A percentile compares a stretch with the other conserved stretches of the same genome.
phyloP scores from a whole-genome alignment of 1,140 invertebrate species.

The Diachasmimorpha longicaudata region DNA sequence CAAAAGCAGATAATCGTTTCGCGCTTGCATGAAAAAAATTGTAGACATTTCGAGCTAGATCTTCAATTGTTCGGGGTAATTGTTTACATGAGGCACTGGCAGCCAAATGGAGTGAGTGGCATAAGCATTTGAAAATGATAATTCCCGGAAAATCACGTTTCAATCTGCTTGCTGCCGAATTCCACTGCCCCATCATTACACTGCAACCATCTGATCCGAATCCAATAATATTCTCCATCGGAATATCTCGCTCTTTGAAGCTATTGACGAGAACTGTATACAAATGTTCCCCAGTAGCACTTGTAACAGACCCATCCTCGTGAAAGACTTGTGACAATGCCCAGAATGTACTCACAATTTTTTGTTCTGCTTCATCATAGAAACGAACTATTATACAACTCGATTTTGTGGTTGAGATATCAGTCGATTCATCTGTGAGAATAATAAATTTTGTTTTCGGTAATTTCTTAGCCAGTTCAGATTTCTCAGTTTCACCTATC shows the following conservation, averaged over 20 bases:
- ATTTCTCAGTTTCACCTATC: background rate
- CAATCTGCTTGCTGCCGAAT: constrained; percentile 41
- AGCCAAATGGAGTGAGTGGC: constrained; percentile 16
- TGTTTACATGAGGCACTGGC: constrained; percentile 24
- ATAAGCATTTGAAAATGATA: constrained; percentile 22
- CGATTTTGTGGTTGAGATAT: background rate
- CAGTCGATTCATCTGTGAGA: background rate
- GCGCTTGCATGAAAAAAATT: constrained; percentile 42
- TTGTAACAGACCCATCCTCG: background rate
- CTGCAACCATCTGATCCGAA: constrained; percentile 33
- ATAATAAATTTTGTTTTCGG: background rate
- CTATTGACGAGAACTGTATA: constrained; percentile 38
- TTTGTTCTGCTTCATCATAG: background rate
- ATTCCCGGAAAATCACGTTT: background rate
- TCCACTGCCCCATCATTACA: constrained; percentile 18
- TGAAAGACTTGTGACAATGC: constrained; percentile 3
- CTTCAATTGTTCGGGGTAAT: constrained; percentile 37
- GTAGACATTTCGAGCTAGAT: constrained; percentile 42
- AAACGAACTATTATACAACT: background rate
- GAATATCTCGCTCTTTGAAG: constrained; percentile 40
- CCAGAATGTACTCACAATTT: background rate
- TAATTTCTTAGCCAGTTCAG: background rate
- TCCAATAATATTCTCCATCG: constrained; percentile 50
- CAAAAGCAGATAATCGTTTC: constrained; percentile 36
- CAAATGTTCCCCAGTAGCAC: constrained; percentile 36